Evolutionary conservation across 2,113 vertebrate genomes (phyloP).

Genomic region (zebrafish (Danio rerio)): GRCz12tu NC_133195.1:41018001-41018500

Average conservation of each 20-base stretch:
- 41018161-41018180: conserved; percentile 16
- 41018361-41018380: conserved; percentile 49
- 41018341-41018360: conserved; percentile 37
- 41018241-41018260: conserved; percentile 18
- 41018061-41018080: no score
- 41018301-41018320: neutral
- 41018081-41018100: no score
- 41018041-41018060: no score
- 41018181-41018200: conserved; percentile 27
- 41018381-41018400: conserved; percentile 44
- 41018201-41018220: neutral
- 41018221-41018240: conserved; percentile 15
- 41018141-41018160: no score
- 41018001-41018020: no score
- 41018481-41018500: conserved; percentile 94
- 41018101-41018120: no score
- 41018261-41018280: conserved; percentile 22
- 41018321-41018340: conserved; percentile 5
- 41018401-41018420: conserved; percentile 29
- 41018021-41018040: no score
- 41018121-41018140: no score
- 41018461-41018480: conserved; percentile 87
- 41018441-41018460: conserved; percentile 24
- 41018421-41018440: conserved; percentile 27
- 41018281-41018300: neutral